phyloP scores from a whole-genome alignment of 2,113 vertebrate species.

The Lucifuga dentata region DNA sequence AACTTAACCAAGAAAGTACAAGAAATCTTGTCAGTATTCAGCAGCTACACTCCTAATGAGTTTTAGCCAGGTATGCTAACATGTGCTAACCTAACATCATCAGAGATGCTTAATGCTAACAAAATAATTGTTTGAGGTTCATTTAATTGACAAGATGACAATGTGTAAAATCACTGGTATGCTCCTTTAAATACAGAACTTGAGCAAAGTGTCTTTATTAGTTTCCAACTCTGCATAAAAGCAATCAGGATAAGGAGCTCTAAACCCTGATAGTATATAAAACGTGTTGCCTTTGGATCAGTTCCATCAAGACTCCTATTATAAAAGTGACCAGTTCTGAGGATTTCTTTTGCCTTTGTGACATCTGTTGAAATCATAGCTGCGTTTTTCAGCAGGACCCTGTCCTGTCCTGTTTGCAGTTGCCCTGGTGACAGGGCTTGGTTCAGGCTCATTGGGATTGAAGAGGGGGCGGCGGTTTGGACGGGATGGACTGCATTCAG shows the following conservation, averaged over 20 bases:
- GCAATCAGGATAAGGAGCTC: conserved; percentile 1
- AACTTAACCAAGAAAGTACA: too few relatives aligned
- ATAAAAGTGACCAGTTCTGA: conserved; percentile 41
- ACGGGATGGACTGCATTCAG: conserved; percentile 88
- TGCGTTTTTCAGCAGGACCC: conserved; percentile 43
- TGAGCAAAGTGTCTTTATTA: too few relatives aligned
- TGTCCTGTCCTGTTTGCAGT: conserved; percentile 70
- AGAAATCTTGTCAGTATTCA: too few relatives aligned
- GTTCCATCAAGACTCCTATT: conserved; percentile 52
- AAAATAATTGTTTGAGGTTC: too few relatives aligned
- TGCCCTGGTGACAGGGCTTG: conserved; percentile 71
- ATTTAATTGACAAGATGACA: too few relatives aligned
- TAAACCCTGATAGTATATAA: conserved; percentile 36
- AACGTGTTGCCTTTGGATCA: conserved; percentile 50
- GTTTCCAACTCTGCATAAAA: background rate
- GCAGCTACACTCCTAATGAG: too few relatives aligned
- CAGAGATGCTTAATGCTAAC: too few relatives aligned
- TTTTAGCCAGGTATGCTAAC: too few relatives aligned
- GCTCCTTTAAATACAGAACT: too few relatives aligned
- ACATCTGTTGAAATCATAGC: conserved; percentile 78
- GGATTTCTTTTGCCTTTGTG: conserved; percentile 31
- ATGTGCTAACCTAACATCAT: too few relatives aligned
- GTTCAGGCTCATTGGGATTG: conserved; percentile 84
- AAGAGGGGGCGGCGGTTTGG: conserved; percentile 89
- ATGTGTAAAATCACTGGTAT: too few relatives aligned